Evolutionary conservation across 2,113 vertebrate species (phyloP).

Genomic region (Eleginops maclovinus): DNA sequence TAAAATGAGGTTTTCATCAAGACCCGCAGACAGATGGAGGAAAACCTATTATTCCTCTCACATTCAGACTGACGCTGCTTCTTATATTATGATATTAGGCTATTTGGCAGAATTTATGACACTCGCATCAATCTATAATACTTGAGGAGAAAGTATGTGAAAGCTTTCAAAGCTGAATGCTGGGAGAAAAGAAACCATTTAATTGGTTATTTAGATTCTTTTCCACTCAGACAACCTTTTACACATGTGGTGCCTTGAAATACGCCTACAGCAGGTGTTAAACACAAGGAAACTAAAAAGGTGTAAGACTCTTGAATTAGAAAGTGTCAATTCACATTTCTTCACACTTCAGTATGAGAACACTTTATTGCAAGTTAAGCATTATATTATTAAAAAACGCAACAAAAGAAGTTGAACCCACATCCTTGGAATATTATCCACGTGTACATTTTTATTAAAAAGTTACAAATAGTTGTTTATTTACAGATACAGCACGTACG

Average conservation of each 20-base stretch:
- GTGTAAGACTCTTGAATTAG: not conserved
- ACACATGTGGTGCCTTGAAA: slow-evolving; percentile 8
- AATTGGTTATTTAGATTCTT: not conserved
- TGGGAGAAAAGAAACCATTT: not conserved
- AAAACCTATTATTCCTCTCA: slow-evolving; percentile 82
- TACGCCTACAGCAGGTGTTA: slow-evolving; percentile 15
- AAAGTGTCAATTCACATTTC: not conserved
- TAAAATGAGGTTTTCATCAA: slow-evolving; percentile 86
- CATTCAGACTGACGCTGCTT: slow-evolving; percentile 76
- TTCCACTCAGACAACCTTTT: not conserved
- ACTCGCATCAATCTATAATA: slow-evolving; percentile 53
- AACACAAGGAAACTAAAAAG: slow-evolving; percentile 11
- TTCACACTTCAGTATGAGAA: not conserved
- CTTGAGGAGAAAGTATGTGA: slow-evolving; percentile 1
- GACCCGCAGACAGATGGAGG: slow-evolving; percentile 76
- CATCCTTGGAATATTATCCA: not conserved
- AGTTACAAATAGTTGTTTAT: not conserved
- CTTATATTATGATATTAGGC: slow-evolving; percentile 71
- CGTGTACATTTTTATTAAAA: not conserved
- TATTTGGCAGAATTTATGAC: slow-evolving; percentile 74
- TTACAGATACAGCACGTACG: not conserved
- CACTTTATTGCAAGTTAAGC: not conserved
- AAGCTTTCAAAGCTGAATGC: not conserved
- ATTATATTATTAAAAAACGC: not conserved
- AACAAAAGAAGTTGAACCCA: not conserved